Percentiles rank a stretch among this genome's conserved stretches.
These are phyloP conservation scores for Hesperia comma DNA, from an alignment of 2,888 invertebrate genomes.

Conservation along the genomic window DNA sequence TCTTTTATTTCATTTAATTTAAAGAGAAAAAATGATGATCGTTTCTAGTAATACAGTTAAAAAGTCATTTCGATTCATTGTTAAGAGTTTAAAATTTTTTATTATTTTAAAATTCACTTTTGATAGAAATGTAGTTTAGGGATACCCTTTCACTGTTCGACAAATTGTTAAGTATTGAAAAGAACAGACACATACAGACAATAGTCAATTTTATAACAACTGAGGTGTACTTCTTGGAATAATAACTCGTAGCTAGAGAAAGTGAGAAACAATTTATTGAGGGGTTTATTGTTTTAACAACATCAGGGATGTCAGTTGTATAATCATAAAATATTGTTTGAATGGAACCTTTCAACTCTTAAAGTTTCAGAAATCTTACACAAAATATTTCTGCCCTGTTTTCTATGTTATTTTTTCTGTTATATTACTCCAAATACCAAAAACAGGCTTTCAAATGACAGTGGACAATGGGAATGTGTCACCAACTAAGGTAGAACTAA, in stretches of 20 bases:
- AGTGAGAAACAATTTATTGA: not conserved
- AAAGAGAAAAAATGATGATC: too few relatives aligned
- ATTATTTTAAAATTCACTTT: too few relatives aligned
- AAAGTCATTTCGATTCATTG: too few relatives aligned
- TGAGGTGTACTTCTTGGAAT: not conserved
- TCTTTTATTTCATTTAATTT: too few relatives aligned
- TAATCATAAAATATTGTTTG: too few relatives aligned
- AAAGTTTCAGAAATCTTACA: not conserved
- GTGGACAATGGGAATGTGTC: not conserved
- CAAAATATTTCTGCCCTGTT: not conserved
- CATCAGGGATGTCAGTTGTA: too few relatives aligned
- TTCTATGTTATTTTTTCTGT: not conserved
- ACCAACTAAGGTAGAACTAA: not conserved
- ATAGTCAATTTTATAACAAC: not conserved
- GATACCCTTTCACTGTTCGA: not conserved
- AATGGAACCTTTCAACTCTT: too few relatives aligned
- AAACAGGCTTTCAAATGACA: not conserved
- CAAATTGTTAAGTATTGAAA: not conserved
- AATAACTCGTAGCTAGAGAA: not conserved
- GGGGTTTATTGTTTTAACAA: not conserved
- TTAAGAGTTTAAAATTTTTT: too few relatives aligned
- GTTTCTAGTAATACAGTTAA: too few relatives aligned
- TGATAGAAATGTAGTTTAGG: too few relatives aligned
- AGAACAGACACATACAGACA: not conserved
- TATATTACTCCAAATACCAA: not conserved